Base-by-base conservation (phyloP, 2,113 vertebrate genomes). In the Sterrhoptilus dennistouni region DNA sequence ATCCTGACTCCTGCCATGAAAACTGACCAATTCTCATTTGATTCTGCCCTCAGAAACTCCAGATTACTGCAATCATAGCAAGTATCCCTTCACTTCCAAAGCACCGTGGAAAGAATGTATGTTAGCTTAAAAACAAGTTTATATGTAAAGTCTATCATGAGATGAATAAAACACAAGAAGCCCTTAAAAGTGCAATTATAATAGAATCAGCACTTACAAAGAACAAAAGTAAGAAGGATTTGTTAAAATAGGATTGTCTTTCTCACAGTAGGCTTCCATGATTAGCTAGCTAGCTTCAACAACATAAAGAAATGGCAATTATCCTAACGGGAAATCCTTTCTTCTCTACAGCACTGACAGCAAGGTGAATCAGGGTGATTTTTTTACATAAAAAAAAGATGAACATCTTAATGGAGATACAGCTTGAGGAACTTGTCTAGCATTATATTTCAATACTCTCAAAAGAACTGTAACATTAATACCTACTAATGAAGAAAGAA, bases 251-350 rank as follows among this genome's bases (percentile, higher is more conserved):
- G 61, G 35, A 35, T 42, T 68, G 75, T 61, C 57, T 81, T 87
- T 81, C 49, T 92, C 91, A 80, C 84, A 95, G 90, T 61, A 72
- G 87, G 52, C 36, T 94, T 75, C 60, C 29, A 59, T 19, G 71
- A 90, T 95, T 87, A 96, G 69, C 54, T 93, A 84, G 52, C 84
- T 89, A 87, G 83, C 65, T 89, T 87, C 69, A 71, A 84, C 89
- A 95, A 85, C 44, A 93, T 75, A 64, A 89, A 95, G 69, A 75
- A 78, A 80, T 56, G 49, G 91, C 29, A 93, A 80, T 82, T 93
- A 92, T 40, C 50, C 18, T 90, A 96, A 94, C 4, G 0, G 53
- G 52, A 60, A 94, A 89, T 57, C 79, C 52, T 93, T 84, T 89
- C 64, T 83, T 90, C 76, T 59, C 54, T 69, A 64, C 4, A 76